Evolutionary conservation across 2,113 vertebrate species (phyloP), one percentile per base, ranked within the genome.

Genomic region (Neofelis nebulosa): DNA sequence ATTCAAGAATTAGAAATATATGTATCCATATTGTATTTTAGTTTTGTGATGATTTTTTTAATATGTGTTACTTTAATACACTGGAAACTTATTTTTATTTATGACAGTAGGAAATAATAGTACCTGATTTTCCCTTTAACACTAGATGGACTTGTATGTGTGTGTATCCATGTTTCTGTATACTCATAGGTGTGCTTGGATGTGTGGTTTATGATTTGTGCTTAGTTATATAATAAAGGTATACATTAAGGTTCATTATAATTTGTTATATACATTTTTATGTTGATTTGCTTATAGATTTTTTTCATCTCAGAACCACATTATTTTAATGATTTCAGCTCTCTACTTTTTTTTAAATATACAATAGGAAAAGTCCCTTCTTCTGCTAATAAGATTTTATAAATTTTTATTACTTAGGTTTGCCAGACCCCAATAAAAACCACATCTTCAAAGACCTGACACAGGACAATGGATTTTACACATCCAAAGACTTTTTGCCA

Each of bases 401-500:
- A 23, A 76, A 85, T 61, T 96, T 97, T 94, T 68, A 27, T 97
- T 1, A 89, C 86, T 96, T 97, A 99, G 99, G 99, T 98, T 99
- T 99, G 66, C 99, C 99, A 38, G 99, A 99, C 95, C 99, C 99
- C 82, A 99, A 99, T 84, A 99, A 98, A 98, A 99, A 99, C 91
- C 50, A 81, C 52, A 98, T 99, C 94, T 99, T 99, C 96, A 93
- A 99, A 96, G 99, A 98, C 95, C 97, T 99, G 95, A 99, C 97
- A 23, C 98, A 97, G 88, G 98, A 99, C 88, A 99, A 99, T 94
- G 99, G 99, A 23, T 99, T 99, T 98, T 99, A 99, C 94, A 99
- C 99, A 25, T 99, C 99, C 61, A 99, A 99, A 98, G 99, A 99
- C 97, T 99, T 99, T 87, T 97, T 99, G 91, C 99, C 99, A 50